Percentiles rank a stretch among this genome's conserved stretches.
Evolutionary conservation across 2,797 vertebrate genomes (phyloP).

Genomic region (Siniperca scherzeri): DNA sequence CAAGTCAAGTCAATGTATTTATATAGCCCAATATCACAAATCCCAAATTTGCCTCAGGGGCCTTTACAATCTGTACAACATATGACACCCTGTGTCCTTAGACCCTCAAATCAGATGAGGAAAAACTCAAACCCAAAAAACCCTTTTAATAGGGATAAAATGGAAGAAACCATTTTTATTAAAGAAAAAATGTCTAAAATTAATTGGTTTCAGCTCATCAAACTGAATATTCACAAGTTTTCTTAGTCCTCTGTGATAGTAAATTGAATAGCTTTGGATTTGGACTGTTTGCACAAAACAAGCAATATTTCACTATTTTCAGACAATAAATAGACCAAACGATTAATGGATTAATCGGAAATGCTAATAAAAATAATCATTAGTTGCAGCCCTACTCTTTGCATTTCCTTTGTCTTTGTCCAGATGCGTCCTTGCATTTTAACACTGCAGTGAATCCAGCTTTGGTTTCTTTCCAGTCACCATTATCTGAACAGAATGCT

Average conservation of each 20-base stretch:
- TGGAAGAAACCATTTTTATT: too few species aligned
- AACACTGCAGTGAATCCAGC: background rate
- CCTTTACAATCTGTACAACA: too few species aligned
- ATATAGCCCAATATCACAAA: too few species aligned
- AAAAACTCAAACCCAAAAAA: too few species aligned
- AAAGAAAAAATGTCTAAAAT: background rate
- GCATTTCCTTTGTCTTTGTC: background rate
- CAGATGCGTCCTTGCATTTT: constrained; percentile 26
- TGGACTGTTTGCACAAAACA: background rate
- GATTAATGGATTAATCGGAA: background rate
- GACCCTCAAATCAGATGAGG: too few species aligned
- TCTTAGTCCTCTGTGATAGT: background rate
- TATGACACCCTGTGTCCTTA: too few species aligned
- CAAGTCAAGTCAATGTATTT: too few species aligned
- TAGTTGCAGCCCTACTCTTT: background rate
- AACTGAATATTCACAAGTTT: background rate
- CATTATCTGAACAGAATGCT: rapidly evolving
- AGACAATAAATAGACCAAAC: background rate
- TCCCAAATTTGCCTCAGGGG: too few species aligned
- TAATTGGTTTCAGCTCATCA: background rate
- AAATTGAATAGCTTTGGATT: background rate
- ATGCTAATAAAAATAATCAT: background rate
- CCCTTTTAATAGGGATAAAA: too few species aligned
- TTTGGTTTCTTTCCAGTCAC: constrained; percentile 66
- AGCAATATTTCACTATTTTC: background rate